Conservation (phyloP, 2,113 vertebrate species). For the Hippocampus guttulatus region DNA sequence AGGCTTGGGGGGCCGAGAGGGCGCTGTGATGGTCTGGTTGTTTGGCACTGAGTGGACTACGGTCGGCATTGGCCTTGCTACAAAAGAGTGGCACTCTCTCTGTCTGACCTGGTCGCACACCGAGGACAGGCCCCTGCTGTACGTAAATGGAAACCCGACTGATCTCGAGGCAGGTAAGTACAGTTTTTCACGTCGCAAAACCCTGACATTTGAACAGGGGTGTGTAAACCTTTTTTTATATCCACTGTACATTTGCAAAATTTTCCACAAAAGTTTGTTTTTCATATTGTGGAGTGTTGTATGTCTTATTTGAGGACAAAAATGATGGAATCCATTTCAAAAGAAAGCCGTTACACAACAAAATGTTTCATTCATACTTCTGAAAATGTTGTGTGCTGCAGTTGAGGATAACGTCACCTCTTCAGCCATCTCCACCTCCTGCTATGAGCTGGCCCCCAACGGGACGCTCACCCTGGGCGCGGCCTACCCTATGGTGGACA, state of each 20-base stretch:
- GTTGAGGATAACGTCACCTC: background rate
- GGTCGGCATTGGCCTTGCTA: slow-evolving; percentile 17
- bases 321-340: background rate
- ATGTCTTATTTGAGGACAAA: background rate
- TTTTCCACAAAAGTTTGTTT: background rate
- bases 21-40: slow-evolving; percentile 64
- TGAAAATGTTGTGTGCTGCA: background rate
- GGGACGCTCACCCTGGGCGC: slow-evolving; percentile 78
- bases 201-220: too few relatives aligned
- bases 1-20: slow-evolving; percentile 57
- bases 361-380: background rate
- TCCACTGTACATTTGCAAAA: too few relatives aligned
- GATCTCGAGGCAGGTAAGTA: slow-evolving; percentile 32
- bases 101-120: slow-evolving; percentile 75
- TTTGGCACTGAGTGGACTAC: slow-evolving; percentile 65
- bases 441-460: slow-evolving; percentile 46
- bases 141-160: slow-evolving; percentile 54
- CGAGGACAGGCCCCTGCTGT: slow-evolving; percentile 59
- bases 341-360: background rate
- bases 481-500: slow-evolving; percentile 45
- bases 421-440: background rate
- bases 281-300: background rate
- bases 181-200: background rate
- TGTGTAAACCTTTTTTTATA: too few relatives aligned
- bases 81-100: slow-evolving; percentile 67